Base-by-base conservation (phyloP, 1,140 invertebrate species). In the Drosophila asahinai region DNA sequence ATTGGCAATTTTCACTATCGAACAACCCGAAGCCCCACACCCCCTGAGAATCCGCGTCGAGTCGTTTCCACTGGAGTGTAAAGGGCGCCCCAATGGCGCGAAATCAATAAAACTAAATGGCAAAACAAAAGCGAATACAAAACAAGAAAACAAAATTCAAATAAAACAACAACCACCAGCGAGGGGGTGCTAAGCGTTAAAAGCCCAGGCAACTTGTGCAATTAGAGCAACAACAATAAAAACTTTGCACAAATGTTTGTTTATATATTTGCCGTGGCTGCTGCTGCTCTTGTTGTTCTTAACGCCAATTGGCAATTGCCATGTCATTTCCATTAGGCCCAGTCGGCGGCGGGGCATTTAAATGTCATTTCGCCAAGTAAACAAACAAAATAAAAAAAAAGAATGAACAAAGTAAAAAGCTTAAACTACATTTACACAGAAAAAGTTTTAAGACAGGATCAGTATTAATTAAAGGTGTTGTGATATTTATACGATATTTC, bases 51-150 rank as follows among this genome's bases (percentile, higher is more conserved):
- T n/a, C n/a, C 33, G 36, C 49, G 43, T 52, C 54, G 54, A 66
- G 58, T 49, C 54, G 73, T 38, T 80, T 45, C 47, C 64, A 83
- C 40, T 80, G 61, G 61, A 71, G 77, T 72, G 71, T 54, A 77
- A 81, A 89, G 78, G 86, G 86, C 81, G 81, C 63, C 81, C 70
- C 66, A 81, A 61, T 90, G 81, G 81, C 86, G 71, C 67, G 78
- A 90, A 87, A 87, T 87, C 84, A 87, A 87, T 87, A 90, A 90
- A 87, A 84, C 63, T 71, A 81, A 87, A 83, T 68, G 83, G 65
- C 75, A 62, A 60, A 73, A 73, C 47, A 73, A 49, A 76, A 36
- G 68, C 59, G 62, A 43, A 57, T 57, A 38, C 52, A 55, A 55
- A 55, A 55, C 52, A 55, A 55, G 52, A 55, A 55, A 22, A 55